These are phyloP conservation scores for Emydocephalus ijimae DNA, from an alignment of 2,113 vertebrate genomes.

Conservation along the genomic window DNA sequence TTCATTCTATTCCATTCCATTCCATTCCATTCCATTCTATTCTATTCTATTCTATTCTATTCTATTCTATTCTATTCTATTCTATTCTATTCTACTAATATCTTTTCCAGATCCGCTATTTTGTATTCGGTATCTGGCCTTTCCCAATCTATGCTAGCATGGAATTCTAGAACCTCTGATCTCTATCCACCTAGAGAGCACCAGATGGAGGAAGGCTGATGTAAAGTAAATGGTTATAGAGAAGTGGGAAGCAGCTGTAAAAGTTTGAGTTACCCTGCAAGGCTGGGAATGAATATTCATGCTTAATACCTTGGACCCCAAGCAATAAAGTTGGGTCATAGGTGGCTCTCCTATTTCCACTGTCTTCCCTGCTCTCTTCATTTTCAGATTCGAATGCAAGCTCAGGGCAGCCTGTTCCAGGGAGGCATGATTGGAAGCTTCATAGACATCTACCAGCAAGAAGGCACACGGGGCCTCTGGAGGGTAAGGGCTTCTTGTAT, in stretches of 20 bases:
- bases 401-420: conserved; percentile 90
- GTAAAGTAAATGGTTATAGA: not conserved
- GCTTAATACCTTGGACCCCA: not conserved
- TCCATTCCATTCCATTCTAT: no score
- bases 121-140: no score
- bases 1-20: no score
- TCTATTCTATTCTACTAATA: no score
- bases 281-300: not conserved
- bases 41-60: no score
- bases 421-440: conserved; percentile 97
- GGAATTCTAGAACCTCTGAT: no score
- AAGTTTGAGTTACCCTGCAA: not conserved
- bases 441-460: conserved; percentile 96
- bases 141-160: no score
- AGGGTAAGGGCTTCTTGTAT: conserved; percentile 76
- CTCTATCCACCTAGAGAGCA: no score
- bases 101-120: no score
- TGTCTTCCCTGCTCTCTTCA: rapidly evolving
- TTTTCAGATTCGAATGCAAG: conserved; percentile 93
- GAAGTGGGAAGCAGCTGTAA: not conserved
- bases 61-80: no score
- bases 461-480: conserved; percentile 92
- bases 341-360: no score
- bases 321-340: not conserved
- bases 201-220: no score